Base-by-base conservation (phyloP, 1,140 invertebrate species). In the Drosophila arizonae region DNA sequence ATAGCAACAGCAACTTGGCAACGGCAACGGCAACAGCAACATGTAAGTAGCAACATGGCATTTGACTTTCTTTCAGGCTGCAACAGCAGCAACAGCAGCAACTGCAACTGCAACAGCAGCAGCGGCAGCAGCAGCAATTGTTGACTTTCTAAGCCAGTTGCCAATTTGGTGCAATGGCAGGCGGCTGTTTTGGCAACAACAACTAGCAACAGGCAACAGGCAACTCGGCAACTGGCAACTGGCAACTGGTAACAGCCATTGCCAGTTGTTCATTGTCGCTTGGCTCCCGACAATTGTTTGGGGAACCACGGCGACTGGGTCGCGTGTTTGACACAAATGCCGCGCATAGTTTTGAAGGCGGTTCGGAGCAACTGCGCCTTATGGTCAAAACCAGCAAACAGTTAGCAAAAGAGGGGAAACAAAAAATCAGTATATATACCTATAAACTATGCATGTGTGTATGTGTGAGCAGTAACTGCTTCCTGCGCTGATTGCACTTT, bases 281-380 rank as follows among this genome's bases (percentile, higher is more conserved):
- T 64, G 43, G 52, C 65, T 78, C 61, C 67, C 78, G 64, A 67
- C 79, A 81, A 82, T 88, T 88, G 84, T 88, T 87, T 67, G 54
- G 56, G 55, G 48, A 17, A 43, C n/a, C 46, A 52, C 52, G 65
- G 87, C 78, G 84, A 84, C 84, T 88, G 76, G 77, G 85, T 88
- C 84, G 84, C 84, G 84, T 88, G 84, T 89, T 88, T 88, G 84
- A 88, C 84, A 88, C 84, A 88, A 88, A 88, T 88, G 84, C 84
- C 85, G 66, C 79, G 73, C 81, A 88, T 88, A 88, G 84, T 88
- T 88, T 88, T 88, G 84, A 88, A 88, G 84, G 84, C 77, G 84
- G 84, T 87, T 88, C 74, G 81, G 67, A 70, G 67, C 79, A 70
- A 66, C 72, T 79, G 69, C 82, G 79, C 68, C 72, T 88, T 87